Conservation (phyloP, 92 coral and sea anemone genomes). For the Galaxea fascicularis region DNA sequence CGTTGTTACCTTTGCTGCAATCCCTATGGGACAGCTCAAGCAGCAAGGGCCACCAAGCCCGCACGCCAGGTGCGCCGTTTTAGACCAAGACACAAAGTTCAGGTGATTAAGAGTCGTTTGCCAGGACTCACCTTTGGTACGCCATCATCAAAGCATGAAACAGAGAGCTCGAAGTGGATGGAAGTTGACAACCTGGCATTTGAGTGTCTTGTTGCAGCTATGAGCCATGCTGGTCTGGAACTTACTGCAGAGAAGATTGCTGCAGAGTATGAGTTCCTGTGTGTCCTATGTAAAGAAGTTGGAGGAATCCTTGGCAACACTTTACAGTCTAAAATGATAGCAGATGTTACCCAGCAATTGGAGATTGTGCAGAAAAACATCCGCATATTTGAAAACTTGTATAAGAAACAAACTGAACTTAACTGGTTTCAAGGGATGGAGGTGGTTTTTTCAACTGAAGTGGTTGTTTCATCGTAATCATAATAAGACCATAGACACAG, state of each 20-base stretch:
- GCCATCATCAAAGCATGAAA: neutral
- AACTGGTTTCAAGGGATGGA: conserved; percentile 67
- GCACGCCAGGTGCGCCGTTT: conserved; percentile 47
- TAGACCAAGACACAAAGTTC: conserved; percentile 76
- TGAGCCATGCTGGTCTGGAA: conserved; percentile 62
- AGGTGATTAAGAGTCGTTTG: conserved; percentile 54
- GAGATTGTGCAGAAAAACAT: conserved; percentile 47
- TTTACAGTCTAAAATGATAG: conserved; percentile 46
- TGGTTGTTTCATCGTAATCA: conserved; percentile 27
- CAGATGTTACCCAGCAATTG: conserved; percentile 58
- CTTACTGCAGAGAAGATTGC: conserved; percentile 57
- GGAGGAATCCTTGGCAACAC: conserved; percentile 35
- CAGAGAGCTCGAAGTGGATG: conserved; percentile 43
- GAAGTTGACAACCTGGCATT: conserved; percentile 67
- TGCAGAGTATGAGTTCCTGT: conserved; percentile 61
- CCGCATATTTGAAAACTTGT: conserved; percentile 53
- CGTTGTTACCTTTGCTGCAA: conserved; percentile 78
- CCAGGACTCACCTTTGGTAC: conserved; percentile 27
- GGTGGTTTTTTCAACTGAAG: conserved; percentile 52
- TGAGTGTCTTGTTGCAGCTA: conserved; percentile 54
- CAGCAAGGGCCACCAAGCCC: conserved; percentile 48
- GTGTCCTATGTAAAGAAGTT: conserved; percentile 20
- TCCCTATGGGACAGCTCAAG: conserved; percentile 75
- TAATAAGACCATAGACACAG: no score
- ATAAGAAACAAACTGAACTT: conserved; percentile 70